A percentile compares a stretch with the other conserved stretches of the same genome.
phyloP scores from a whole-genome alignment of 2,113 vertebrate genomes.

The Marmota flaviventris region DNA sequence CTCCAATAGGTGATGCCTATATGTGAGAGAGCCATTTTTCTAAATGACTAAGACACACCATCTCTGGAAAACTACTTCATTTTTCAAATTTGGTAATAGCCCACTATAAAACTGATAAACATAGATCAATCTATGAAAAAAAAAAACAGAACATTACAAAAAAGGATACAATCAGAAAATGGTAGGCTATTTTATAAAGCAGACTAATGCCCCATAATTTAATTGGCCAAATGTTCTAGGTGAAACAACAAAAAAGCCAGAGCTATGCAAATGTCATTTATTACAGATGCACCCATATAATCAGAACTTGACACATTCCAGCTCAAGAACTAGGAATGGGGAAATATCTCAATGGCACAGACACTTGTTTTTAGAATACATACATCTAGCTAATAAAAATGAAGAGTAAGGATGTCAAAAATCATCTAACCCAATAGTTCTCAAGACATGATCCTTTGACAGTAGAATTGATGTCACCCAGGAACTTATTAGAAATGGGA shows the following conservation, averaged over 20 bases:
- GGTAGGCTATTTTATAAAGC: not conserved
- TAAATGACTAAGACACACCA: too few relatives aligned
- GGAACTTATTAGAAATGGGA: not conserved
- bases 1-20: too few relatives aligned
- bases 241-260: not conserved
- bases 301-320: not conserved
- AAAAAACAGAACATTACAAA: not conserved
- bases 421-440: not conserved
- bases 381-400: not conserved
- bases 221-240: not conserved
- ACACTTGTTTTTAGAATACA: not conserved
- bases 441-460: not conserved
- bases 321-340: not conserved
- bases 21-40: too few relatives aligned
- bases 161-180: not conserved
- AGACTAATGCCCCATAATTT: not conserved
- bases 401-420: not conserved
- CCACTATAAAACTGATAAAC: not conserved
- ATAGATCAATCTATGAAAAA: not conserved
- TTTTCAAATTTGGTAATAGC: not conserved
- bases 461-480: not conserved
- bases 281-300: rapidly evolving
- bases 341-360: not conserved
- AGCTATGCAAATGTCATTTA: not conserved
- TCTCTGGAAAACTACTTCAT: not conserved